Percentiles rank a stretch among this genome's conserved stretches.
These are phyloP conservation scores for Ditylenchus weischeri DNA, from an alignment of 2,888 invertebrate species.

Conservation along the genomic window DNA sequence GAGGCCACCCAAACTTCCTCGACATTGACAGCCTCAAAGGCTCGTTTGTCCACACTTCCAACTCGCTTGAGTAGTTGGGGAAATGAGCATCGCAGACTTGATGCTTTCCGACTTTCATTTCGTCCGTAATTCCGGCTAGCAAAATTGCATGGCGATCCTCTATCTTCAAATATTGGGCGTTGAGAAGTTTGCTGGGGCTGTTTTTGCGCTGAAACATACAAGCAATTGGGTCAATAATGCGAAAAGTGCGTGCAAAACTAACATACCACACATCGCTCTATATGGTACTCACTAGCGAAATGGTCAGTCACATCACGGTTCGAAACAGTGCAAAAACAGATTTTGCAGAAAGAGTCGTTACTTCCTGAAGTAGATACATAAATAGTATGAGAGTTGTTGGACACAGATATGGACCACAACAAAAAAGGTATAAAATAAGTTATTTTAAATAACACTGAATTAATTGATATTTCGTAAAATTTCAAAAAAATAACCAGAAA, in stretches of 20 bases:
- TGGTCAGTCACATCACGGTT: conserved; percentile 17
- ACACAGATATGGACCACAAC: not conserved
- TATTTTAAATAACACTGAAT: no score
- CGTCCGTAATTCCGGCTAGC: not conserved
- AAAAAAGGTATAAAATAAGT: no score
- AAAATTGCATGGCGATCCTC: conserved; percentile 16
- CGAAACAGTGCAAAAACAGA: conserved; percentile 21
- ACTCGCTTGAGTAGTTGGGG: conserved; percentile 9
- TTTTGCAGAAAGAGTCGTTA: conserved; percentile 21
- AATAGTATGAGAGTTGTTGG: not conserved
- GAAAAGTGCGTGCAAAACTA: not conserved
- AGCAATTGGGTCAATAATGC: not conserved
- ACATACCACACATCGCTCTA: conserved; percentile 28
- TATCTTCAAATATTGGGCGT: conserved; percentile 14
- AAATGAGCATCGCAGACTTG: not conserved
- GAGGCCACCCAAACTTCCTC: conserved; percentile 8
- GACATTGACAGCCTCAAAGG: conserved; percentile 5
- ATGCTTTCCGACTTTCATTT: not conserved
- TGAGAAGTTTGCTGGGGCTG: conserved; percentile 20
- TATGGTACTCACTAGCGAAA: conserved; percentile 25
- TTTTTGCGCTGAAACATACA: conserved; percentile 8
- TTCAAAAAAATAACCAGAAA: no score
- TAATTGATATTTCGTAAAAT: no score
- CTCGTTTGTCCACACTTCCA: conserved; percentile 7
- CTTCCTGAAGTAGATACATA: conserved; percentile 15